Evolutionary conservation across 2,888 invertebrate genomes (phyloP).

Genomic region (Blera fallax): DNA sequence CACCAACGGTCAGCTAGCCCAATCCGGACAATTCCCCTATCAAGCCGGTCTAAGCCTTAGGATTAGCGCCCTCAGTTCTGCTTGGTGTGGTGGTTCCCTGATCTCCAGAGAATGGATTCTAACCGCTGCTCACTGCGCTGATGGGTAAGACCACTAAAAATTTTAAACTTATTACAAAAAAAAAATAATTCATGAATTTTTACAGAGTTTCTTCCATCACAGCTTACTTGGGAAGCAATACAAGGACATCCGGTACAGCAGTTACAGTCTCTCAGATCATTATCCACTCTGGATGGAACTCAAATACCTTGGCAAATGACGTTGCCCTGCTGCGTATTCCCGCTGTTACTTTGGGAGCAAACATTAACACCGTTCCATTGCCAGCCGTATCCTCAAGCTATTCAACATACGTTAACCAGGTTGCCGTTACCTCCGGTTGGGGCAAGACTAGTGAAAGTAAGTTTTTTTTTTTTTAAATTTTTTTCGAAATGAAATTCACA

Average conservation of each 20-base stretch:
- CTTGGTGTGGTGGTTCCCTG: slow-evolving; percentile 19
- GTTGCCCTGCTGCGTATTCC: slow-evolving; percentile 59
- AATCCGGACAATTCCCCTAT: background rate
- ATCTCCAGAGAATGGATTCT: slow-evolving; percentile 72
- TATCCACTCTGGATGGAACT: slow-evolving; percentile 56
- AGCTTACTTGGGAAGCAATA: slow-evolving; percentile 47
- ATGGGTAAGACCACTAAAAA: slow-evolving; percentile 38
- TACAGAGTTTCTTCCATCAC: background rate
- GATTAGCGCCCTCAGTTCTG: no score
- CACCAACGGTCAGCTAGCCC: slow-evolving; percentile 6
- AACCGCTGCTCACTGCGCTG: slow-evolving; percentile 76
- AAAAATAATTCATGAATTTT: no score
- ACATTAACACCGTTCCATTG: slow-evolving; percentile 34
- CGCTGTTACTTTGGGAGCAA: slow-evolving; percentile 72
- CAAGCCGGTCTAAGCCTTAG: slow-evolving; percentile 50
- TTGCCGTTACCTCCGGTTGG: slow-evolving; percentile 42
- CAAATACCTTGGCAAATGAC: slow-evolving; percentile 52
- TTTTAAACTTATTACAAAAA: no score
- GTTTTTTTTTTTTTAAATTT: no score
- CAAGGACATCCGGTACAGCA: background rate
- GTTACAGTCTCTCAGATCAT: background rate
- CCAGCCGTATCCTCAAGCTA: slow-evolving; percentile 5
- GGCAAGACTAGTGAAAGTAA: slow-evolving; percentile 43
- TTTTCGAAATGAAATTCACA: no score
- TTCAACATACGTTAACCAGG: background rate